Percentiles rank a stretch among this genome's conserved stretches.
phyloP scores from a whole-genome alignment of 1,140 invertebrate genomes.

The Lutraria rhynchaena region DNA sequence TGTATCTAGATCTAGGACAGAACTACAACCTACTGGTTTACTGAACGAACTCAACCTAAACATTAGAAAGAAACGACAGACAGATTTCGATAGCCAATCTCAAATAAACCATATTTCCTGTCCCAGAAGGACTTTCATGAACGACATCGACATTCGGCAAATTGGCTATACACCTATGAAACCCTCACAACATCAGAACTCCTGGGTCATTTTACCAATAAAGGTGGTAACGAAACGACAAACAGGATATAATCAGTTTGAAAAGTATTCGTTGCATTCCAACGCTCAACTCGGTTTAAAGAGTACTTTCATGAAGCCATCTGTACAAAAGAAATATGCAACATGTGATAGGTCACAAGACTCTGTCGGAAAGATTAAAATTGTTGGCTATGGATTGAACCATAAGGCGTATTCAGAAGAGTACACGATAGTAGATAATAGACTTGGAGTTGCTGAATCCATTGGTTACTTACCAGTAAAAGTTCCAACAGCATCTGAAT shows the following conservation, averaged over 20 bases:
- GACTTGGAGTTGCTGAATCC: constrained; percentile 68
- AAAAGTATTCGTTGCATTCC: constrained; percentile 66
- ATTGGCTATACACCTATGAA: background rate
- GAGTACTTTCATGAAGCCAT: constrained; percentile 33
- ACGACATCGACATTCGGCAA: constrained; percentile 11
- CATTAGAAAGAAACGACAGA: too few relatives aligned
- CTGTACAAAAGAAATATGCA: constrained; percentile 47
- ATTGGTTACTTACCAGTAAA: constrained; percentile 71
- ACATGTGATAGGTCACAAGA: constrained; percentile 52
- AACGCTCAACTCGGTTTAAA: constrained; percentile 53
- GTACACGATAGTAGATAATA: constrained; percentile 71
- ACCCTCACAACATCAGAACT: background rate
- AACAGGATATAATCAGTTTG: constrained; percentile 61
- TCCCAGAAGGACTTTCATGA: constrained; percentile 14
- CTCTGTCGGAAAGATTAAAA: constrained; percentile 66
- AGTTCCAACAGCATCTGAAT: constrained; percentile 48
- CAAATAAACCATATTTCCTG: background rate
- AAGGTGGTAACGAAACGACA: constrained; percentile 70
- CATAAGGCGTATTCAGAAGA: constrained; percentile 72
- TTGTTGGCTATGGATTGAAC: constrained; percentile 72
- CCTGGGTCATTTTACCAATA: constrained; percentile 69
- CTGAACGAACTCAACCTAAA: background rate
- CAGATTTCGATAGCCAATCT: background rate
- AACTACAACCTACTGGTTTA: constrained; percentile 6
- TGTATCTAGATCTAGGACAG: constrained; percentile 37